Evolutionary conservation across 2,888 invertebrate genomes (phyloP).

Genomic region (Lycocerus yunnanus): DNA sequence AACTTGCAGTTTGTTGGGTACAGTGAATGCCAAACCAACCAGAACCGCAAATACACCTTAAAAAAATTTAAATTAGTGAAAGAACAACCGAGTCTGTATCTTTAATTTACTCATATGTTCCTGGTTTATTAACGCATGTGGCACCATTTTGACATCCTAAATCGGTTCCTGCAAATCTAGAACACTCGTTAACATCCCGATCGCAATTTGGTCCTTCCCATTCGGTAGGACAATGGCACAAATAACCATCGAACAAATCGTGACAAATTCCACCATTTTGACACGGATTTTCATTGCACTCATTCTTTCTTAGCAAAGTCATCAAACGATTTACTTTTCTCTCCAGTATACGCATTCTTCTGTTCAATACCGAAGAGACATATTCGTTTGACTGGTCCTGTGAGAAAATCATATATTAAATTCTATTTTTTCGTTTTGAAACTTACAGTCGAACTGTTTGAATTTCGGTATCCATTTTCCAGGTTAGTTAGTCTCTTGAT

Average conservation of each 20-base stretch:
- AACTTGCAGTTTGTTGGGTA: conserved; percentile 73
- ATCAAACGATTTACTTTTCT: conserved; percentile 51
- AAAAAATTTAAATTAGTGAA: background rate
- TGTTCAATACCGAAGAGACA: conserved; percentile 24
- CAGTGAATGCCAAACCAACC: conserved; percentile 88
- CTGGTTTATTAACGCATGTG: conserved; percentile 78
- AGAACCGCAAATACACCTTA: conserved; percentile 73
- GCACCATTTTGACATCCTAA: conserved; percentile 92
- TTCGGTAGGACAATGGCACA: conserved; percentile 73
- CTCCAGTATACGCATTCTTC: conserved; percentile 57
- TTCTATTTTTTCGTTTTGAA: background rate
- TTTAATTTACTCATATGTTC: conserved; percentile 70
- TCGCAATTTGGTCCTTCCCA: conserved; percentile 77
- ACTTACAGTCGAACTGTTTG: background rate
- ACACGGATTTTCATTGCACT: conserved; percentile 78
- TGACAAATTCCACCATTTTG: conserved; percentile 82
- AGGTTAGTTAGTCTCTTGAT: conserved; percentile 31
- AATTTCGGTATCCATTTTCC: conserved; percentile 36
- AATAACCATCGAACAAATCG: conserved; percentile 70
- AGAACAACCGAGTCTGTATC: background rate
- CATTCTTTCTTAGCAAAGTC: conserved; percentile 59
- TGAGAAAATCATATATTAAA: background rate
- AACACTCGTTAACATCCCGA: conserved; percentile 87
- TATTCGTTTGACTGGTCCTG: background rate
- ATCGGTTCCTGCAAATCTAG: conserved; percentile 78